Conservation (phyloP, 2,888 invertebrate species). For the Ophion ventricosus region DNA sequence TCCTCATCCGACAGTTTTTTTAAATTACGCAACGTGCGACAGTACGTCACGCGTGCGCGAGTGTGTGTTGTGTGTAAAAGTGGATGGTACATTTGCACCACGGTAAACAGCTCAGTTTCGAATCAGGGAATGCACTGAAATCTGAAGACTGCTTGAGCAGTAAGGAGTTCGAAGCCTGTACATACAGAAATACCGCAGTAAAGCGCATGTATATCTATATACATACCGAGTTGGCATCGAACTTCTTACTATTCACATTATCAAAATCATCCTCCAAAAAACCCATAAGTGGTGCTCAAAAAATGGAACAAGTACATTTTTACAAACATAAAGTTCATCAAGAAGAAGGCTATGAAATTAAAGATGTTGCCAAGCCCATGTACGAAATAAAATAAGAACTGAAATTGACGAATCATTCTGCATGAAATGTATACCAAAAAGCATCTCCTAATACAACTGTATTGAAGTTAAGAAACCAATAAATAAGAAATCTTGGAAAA, state of each 20-base stretch:
- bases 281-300: constrained; percentile 12
- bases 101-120: too few species aligned
- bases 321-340: constrained; percentile 1
- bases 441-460: neutral
- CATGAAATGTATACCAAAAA: constrained; percentile 9
- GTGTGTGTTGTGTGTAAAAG: constrained; percentile 3
- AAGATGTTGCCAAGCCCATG: constrained; percentile 6
- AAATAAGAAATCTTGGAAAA: neutral
- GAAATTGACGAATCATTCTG: constrained; percentile 7
- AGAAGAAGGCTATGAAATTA: constrained; percentile 8
- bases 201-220: constrained; percentile 6
- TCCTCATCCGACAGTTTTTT: constrained; percentile 1
- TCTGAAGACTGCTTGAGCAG: constrained; percentile 7
- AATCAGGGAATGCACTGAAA: neutral
- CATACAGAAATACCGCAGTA: constrained; percentile 10
- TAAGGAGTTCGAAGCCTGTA: constrained; percentile 4
- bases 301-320: constrained; percentile 10
- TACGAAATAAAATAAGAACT: constrained; percentile 4
- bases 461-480: neutral
- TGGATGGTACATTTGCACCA: too few species aligned
- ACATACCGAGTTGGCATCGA: constrained; percentile 6
- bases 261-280: constrained; percentile 22
- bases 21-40: constrained; percentile 14
- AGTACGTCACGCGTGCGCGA: constrained; percentile 7
- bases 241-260: constrained; percentile 15